These are phyloP conservation scores for Meleagris gallopavo DNA, from an alignment of 2,113 vertebrate genomes.

Conservation along the genomic window DNA sequence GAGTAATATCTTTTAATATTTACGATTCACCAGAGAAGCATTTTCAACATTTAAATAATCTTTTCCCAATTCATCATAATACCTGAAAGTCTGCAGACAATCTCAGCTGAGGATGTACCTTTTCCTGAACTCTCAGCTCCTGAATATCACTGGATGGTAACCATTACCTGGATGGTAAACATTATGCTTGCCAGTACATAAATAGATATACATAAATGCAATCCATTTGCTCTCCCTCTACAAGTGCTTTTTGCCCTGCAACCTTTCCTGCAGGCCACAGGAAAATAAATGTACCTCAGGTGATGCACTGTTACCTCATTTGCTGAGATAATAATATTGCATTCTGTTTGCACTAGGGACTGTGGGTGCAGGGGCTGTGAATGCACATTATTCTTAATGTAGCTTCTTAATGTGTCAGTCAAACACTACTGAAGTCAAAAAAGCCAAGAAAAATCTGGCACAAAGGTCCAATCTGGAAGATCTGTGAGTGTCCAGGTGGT, in stretches of 20 bases:
- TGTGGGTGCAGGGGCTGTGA: neutral
- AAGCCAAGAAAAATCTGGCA: rapidly evolving
- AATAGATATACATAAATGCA: rapidly evolving
- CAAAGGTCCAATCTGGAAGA: neutral
- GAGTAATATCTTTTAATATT: neutral
- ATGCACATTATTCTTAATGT: neutral
- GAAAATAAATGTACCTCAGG: neutral
- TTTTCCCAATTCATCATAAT: neutral
- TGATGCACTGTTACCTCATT: neutral
- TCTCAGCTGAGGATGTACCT: neutral
- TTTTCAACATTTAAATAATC: neutral
- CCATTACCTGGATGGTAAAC: neutral
- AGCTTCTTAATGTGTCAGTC: rapidly evolving
- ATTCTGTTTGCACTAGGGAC: neutral
- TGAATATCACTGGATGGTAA: neutral
- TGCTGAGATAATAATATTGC: neutral
- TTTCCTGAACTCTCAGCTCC: neutral
- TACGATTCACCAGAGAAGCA: neutral
- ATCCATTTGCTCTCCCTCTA: neutral
- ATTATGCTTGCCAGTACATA: neutral
- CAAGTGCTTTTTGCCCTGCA: neutral
- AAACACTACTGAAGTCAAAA: neutral
- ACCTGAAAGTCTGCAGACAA: neutral
- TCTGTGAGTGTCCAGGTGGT: neutral
- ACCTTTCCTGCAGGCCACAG: neutral